Base-by-base conservation (phyloP, 2,113 vertebrate genomes). In the Epinephelus lanceolatus region DNA sequence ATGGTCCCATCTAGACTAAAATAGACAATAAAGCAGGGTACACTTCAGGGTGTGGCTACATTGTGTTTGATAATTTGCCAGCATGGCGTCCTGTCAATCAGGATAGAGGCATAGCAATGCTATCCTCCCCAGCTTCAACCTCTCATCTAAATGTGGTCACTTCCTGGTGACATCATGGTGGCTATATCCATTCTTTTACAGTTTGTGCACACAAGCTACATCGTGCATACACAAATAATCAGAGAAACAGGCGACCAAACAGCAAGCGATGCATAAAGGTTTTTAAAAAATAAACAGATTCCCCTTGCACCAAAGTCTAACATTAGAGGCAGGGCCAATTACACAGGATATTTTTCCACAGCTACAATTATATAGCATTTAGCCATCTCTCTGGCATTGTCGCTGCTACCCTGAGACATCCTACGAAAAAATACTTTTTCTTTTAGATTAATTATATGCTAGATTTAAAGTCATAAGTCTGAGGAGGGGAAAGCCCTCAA, bases 361-460 rank as follows among this genome's bases (percentile, higher is more conserved):
- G 70, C 69, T 51, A 52, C 30, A 79, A 81, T 72, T 85, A 72
- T 51, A 73, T 79, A 62, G 59, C 74, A 72, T 88, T 89, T 87
- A 81, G 67, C 66, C 73, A 57, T 83, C 80, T 59, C 74, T 59
- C 42, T 59, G 40, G 65, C 62, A 80, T 80, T 74, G 72, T 78
- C 51, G 59, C 51, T 42, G 51, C 66, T 69, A 45, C 56, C 6
- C 23, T 42, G 8, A 51, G 10, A 71, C 4, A 69, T 76, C 83
- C 70, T 70, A 12, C 78, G 80, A 88, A 53, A 80, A 71, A 59
- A 14, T 45, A 57, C 51, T 67, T 19, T 85, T 81, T 21, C 80
- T 90, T 90, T 87, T 45, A 61, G 72, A 71, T 72, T 90, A 89
- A 91, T 91, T 89, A 89, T 74, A 84, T 81, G 80, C 76, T 78